Conservation (phyloP, 1,140 invertebrate species). For the Tetraneura akinire region DNA sequence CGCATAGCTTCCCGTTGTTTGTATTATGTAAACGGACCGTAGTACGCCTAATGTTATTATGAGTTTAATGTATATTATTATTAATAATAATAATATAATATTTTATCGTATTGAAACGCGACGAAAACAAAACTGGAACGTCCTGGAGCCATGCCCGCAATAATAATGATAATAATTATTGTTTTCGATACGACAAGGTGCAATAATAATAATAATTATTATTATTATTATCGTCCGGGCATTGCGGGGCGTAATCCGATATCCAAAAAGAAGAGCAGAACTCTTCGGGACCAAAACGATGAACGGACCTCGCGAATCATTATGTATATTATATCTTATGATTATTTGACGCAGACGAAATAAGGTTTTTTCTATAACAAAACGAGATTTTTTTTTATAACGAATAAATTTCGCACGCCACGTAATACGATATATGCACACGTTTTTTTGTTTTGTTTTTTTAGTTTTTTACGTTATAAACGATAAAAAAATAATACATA, state of each 20-base stretch:
- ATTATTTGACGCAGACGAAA: no score
- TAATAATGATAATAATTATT: slow-evolving; percentile 4
- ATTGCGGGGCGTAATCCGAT: slow-evolving; percentile 20
- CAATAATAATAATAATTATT: not conserved
- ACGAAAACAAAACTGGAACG: slow-evolving; percentile 20
- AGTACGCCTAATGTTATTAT: no score
- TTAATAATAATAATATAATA: no score
- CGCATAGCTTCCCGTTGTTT: not conserved
- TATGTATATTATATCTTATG: no score
- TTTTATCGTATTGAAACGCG: not conserved
- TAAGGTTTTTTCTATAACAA: not conserved
- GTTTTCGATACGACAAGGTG: slow-evolving; percentile 13
- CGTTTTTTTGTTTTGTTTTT: no score
- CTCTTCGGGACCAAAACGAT: not conserved
- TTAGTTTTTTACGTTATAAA: no score
- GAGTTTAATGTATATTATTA: no score
- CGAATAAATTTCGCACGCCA: no score
- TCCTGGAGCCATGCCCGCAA: slow-evolving; percentile 9
- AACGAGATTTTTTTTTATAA: no score
- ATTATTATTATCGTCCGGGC: not conserved
- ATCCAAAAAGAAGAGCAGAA: not conserved
- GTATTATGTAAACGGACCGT: slow-evolving; percentile 6
- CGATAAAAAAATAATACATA: no score
- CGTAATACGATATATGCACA: no score
- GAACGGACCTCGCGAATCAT: not conserved